These are phyloP conservation scores for Heliocidaris erythrogramma DNA, from an alignment of 35 echinoderm and acorn worm species.

Conservation along the genomic window DNA sequence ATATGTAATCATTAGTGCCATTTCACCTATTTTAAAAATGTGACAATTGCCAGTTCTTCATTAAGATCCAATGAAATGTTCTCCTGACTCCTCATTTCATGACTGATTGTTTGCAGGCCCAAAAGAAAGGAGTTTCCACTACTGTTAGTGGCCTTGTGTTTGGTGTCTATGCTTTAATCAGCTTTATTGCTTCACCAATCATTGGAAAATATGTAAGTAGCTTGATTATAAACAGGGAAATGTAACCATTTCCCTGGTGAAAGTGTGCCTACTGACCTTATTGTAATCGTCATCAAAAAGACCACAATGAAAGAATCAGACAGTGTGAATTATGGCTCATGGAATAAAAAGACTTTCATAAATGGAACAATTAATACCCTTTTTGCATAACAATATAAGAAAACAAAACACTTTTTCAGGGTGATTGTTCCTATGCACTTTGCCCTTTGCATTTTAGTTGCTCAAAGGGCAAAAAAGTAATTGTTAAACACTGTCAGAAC, in stretches of 20 bases:
- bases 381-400: too few relatives aligned
- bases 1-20: background rate
- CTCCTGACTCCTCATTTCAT: background rate
- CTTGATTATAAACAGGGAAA: background rate
- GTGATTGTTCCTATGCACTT: too few relatives aligned
- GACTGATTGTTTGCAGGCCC: background rate
- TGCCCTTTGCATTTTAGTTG: too few relatives aligned
- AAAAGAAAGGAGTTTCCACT: conserved; percentile 26
- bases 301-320: background rate
- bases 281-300: background rate
- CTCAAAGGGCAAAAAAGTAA: too few relatives aligned
- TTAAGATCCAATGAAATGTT: background rate
- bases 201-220: conserved; percentile 40
- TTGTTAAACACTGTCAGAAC: too few relatives aligned
- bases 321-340: background rate
- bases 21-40: too few relatives aligned
- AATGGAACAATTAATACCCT: too few relatives aligned
- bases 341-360: too few relatives aligned
- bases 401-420: too few relatives aligned
- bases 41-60: background rate
- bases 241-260: background rate
- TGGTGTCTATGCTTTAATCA: conserved; percentile 37
- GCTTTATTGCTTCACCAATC: conserved; percentile 25
- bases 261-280: background rate
- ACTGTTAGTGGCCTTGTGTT: conserved; percentile 45